A percentile compares a stretch with the other conserved stretches of the same genome.
These are phyloP conservation scores for Promerops cafer DNA, from an alignment of 2,113 vertebrate genomes.

Conservation along the genomic window DNA sequence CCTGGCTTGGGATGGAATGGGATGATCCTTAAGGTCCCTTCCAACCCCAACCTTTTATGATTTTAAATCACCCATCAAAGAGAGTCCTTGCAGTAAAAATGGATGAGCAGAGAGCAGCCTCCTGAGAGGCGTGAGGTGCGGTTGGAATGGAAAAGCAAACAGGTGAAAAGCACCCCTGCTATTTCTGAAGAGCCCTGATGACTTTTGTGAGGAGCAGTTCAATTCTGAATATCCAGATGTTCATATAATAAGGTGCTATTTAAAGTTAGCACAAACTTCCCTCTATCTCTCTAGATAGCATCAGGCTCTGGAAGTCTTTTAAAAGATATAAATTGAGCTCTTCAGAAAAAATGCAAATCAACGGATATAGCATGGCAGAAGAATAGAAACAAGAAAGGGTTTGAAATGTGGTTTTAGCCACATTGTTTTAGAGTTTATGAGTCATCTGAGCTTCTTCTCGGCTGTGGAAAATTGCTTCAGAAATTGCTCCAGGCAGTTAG, in stretches of 20 bases:
- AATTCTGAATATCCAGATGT: constrained; percentile 43
- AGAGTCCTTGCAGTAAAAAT: background rate
- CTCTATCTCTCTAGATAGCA: background rate
- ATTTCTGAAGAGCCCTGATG: background rate
- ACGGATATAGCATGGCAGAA: background rate
- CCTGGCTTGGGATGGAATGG: background rate
- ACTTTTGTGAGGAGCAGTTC: background rate
- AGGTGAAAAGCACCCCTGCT: background rate
- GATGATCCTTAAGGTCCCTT: background rate
- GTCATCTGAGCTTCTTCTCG: constrained; percentile 33
- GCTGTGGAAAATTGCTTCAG: constrained; percentile 56
- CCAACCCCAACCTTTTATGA: background rate
- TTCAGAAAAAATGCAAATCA: constrained; percentile 30
- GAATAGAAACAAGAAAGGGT: background rate
- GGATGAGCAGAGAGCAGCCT: background rate
- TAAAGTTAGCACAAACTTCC: constrained; percentile 8
- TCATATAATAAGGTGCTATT: constrained; percentile 43
- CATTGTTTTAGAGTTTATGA: constrained; percentile 46
- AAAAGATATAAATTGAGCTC: constrained; percentile 1
- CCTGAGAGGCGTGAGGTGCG: background rate
- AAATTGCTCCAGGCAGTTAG: constrained; percentile 42
- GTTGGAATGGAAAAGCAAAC: background rate
- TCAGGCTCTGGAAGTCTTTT: background rate
- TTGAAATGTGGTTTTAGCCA: constrained; percentile 10
- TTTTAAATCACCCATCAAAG: background rate